phyloP scores from a whole-genome alignment of 2,888 invertebrate genomes.

The Eumerus sabulonum region DNA sequence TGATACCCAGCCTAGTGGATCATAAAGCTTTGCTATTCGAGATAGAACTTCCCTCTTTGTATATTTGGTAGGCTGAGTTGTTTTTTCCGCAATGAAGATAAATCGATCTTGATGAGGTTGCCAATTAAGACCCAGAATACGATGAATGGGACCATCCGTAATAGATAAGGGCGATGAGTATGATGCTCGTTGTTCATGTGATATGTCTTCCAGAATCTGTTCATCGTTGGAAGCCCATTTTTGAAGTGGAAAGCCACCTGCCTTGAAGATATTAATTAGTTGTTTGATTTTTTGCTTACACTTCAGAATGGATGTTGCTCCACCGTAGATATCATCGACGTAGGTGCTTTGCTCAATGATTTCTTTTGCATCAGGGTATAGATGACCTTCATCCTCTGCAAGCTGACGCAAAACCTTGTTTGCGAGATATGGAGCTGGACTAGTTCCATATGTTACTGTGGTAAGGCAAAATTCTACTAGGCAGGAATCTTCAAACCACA shows the following conservation, averaged over 20 bases:
- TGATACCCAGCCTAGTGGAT: background rate
- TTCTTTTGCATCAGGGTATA: background rate
- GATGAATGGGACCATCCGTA: no score
- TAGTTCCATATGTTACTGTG: slow-evolving; percentile 4
- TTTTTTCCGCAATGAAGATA: no score
- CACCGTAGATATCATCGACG: slow-evolving; percentile 4
- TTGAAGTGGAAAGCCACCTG: slow-evolving; percentile 21
- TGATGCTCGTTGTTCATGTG: background rate
- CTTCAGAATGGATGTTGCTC: background rate
- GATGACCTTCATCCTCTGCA: background rate
- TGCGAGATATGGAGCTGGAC: background rate
- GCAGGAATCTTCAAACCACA: background rate
- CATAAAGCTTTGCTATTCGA: background rate
- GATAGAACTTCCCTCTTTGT: background rate
- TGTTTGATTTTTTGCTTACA: background rate
- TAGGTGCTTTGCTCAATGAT: background rate
- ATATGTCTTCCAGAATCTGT: background rate
- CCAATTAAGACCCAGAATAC: no score
- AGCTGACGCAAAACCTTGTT: background rate
- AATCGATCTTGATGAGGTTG: no score
- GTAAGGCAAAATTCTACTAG: slow-evolving; percentile 1
- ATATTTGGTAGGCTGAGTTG: background rate
- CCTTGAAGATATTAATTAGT: slow-evolving; percentile 22
- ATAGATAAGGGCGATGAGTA: background rate
- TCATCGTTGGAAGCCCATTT: background rate